Conservation (phyloP, 2,113 vertebrate genomes). For the Zingel zingel region DNA sequence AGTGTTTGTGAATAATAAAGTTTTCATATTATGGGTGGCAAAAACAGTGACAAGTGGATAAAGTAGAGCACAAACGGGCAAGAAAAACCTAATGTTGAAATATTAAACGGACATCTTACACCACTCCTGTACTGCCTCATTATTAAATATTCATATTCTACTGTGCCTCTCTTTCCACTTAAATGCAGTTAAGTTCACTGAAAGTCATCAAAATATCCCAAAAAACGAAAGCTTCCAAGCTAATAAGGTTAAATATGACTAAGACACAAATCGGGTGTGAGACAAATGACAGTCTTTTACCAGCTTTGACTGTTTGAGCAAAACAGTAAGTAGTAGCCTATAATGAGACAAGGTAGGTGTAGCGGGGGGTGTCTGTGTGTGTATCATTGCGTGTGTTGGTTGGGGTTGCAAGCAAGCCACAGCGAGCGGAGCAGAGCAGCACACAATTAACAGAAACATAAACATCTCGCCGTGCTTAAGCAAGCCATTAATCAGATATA, state of each 20-base stretch:
- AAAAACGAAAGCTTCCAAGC: background rate
- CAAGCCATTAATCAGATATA: constrained; percentile 98
- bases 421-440: constrained; percentile 85
- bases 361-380: constrained; percentile 25
- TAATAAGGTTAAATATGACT: constrained; percentile 51
- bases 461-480: constrained; percentile 93
- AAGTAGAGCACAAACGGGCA: background rate
- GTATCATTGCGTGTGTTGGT: constrained; percentile 38
- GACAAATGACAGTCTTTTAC: constrained; percentile 55
- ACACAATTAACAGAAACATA: constrained; percentile 96
- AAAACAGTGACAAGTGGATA: background rate
- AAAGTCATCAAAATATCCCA: constrained; percentile 14
- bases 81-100: background rate
- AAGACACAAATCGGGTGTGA: constrained; percentile 50
- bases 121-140: background rate
- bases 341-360: constrained; percentile 65
- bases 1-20: background rate
- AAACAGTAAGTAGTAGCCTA: constrained; percentile 63
- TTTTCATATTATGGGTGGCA: background rate
- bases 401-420: constrained; percentile 82
- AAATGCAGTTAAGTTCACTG: background rate
- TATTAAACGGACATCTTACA: background rate
- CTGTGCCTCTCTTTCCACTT: background rate
- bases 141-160: background rate
- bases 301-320: constrained; percentile 64